A percentile compares a stretch with the other conserved stretches of the same genome.
Conservation (phyloP, 2,797 vertebrate species). For the Chrysocyon brachyurus region DNA sequence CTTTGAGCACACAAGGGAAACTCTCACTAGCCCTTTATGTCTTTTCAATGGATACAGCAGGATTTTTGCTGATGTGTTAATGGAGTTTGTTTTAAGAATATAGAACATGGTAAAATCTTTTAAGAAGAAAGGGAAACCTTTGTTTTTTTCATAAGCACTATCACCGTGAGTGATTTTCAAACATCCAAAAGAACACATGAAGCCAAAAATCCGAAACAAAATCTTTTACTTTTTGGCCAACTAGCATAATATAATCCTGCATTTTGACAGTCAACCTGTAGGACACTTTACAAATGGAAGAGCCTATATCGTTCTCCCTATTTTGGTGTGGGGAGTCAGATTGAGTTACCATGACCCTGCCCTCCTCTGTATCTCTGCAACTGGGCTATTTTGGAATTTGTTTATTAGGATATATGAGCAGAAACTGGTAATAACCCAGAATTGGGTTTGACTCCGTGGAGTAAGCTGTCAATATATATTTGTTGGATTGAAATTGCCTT, state of each 20-base stretch:
- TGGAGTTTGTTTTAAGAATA: not conserved
- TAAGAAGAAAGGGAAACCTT: not conserved
- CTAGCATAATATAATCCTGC: not conserved
- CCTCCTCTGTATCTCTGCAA: not conserved
- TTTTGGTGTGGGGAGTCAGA: not conserved
- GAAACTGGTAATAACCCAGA: conserved; percentile 52
- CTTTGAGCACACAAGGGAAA: conserved; percentile 40
- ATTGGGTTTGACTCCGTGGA: not conserved
- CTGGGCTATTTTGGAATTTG: not conserved
- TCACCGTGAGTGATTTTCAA: not conserved
- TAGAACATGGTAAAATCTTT: not conserved
- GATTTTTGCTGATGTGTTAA: not conserved
- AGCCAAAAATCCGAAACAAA: not conserved
- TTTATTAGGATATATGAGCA: conserved; percentile 9
- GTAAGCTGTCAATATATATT: conserved; percentile 32
- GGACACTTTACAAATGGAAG: not conserved
- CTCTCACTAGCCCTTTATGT: not conserved
- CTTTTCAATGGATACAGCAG: not conserved
- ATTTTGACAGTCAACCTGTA: not conserved
- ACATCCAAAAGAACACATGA: conserved; percentile 7
- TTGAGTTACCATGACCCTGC: conserved; percentile 1
- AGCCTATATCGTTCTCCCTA: not conserved
- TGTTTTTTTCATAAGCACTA: not conserved
- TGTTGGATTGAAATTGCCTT: conserved; percentile 55
- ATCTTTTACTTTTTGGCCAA: not conserved